Evolutionary conservation across 2,888 invertebrate genomes (phyloP).

Genomic region (Tupiocoris notatus): DNA sequence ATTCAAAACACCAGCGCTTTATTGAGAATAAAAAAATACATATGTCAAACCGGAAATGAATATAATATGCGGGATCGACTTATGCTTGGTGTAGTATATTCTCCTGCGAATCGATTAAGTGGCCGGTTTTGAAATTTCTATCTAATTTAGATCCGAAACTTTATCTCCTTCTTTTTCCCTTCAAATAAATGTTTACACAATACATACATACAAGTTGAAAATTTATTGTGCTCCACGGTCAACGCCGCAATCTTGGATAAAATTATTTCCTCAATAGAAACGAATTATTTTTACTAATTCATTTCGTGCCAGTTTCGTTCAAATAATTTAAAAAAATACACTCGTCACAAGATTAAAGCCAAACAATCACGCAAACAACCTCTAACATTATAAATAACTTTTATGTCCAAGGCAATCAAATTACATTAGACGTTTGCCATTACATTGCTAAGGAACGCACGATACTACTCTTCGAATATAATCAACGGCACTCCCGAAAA

Average conservation of each 20-base stretch:
- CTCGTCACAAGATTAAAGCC: constrained; percentile 25
- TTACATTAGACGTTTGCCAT: constrained; percentile 22
- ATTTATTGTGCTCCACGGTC: constrained; percentile 17
- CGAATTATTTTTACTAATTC: neutral
- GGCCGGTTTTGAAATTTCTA: too few species aligned
- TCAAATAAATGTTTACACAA: neutral
- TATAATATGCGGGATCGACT: too few species aligned
- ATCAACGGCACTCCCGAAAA: neutral
- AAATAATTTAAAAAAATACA: constrained; percentile 40
- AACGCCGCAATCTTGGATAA: neutral
- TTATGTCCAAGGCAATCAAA: constrained; percentile 38
- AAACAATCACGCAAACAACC: constrained; percentile 37
- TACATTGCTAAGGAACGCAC: neutral
- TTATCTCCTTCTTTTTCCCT: too few species aligned
- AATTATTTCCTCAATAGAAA: neutral
- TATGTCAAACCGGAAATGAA: constrained; percentile 27
- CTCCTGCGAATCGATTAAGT: too few species aligned
- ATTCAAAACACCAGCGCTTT: constrained; percentile 34
- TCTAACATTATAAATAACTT: constrained; percentile 1
- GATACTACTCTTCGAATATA: neutral
- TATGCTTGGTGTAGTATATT: too few species aligned
- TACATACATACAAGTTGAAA: neutral
- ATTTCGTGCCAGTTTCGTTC: neutral
- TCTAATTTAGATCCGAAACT: too few species aligned
- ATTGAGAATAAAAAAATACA: constrained; percentile 43